phyloP scores from a whole-genome alignment of 2,888 invertebrate species.

The Labia minor region DNA sequence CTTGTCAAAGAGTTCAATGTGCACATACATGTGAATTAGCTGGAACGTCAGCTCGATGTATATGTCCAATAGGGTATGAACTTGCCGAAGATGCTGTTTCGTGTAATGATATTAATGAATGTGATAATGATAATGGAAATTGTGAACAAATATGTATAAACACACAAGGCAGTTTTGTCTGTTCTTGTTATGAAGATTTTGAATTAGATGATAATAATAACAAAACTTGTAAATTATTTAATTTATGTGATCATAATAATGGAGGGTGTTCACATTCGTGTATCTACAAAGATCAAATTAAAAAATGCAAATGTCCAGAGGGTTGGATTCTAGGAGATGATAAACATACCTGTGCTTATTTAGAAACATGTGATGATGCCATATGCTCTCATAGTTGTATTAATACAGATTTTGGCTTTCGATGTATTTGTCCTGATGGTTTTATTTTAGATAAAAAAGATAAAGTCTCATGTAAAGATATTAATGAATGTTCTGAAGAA shows the following conservation, averaged over 20 bases:
- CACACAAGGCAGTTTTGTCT: slow-evolving; percentile 26
- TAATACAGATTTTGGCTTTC: slow-evolving; percentile 28
- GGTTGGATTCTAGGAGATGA: slow-evolving; percentile 37
- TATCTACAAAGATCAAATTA: slow-evolving; percentile 54
- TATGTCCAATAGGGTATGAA: slow-evolving; percentile 39
- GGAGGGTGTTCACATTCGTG: slow-evolving; percentile 41
- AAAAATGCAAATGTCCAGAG: slow-evolving; percentile 44
- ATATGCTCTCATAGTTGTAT: slow-evolving; percentile 50
- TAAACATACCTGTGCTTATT: slow-evolving; percentile 38
- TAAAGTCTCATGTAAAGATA: slow-evolving; percentile 27
- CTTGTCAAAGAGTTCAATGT: slow-evolving; percentile 28
- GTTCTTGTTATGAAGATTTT: slow-evolving; percentile 39
- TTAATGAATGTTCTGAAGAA: slow-evolving; percentile 28
- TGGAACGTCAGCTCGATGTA: slow-evolving; percentile 33
- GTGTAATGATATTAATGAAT: slow-evolving; percentile 37
- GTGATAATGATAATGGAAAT: slow-evolving; percentile 27
- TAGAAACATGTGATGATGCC: slow-evolving; percentile 34
- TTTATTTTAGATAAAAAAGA: slow-evolving; percentile 27
- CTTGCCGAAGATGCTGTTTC: slow-evolving; percentile 30
- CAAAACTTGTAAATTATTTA: slow-evolving; percentile 30
- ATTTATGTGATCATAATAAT: slow-evolving; percentile 23
- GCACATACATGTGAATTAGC: slow-evolving; percentile 39
- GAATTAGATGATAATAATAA: slow-evolving; percentile 33
- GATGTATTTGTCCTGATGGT: slow-evolving; percentile 46
- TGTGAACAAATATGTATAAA: not conserved